Evolutionary conservation across 2,888 invertebrate genomes (phyloP).

Genomic region (Cephalotes varians): DNA sequence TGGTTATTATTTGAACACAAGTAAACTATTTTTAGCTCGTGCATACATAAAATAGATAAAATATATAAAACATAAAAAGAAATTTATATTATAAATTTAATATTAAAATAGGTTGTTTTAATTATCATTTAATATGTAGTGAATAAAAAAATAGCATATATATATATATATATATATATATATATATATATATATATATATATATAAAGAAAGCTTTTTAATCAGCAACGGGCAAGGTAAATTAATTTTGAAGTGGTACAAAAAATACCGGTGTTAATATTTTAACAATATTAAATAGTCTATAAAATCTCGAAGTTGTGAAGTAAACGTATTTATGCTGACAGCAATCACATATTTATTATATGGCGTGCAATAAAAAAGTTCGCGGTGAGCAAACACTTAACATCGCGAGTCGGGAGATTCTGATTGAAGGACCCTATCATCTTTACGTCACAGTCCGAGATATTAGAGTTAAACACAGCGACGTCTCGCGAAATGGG

Average conservation of each 20-base stretch:
- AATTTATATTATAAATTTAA: not conserved
- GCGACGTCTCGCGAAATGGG: conserved; percentile 10
- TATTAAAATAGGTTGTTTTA: not conserved
- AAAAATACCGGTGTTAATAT: conserved; percentile 7
- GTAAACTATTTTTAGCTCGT: not conserved
- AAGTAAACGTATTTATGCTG: not conserved
- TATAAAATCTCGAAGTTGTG: not conserved
- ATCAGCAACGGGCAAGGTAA: not conserved
- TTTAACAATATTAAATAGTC: conserved; percentile 15
- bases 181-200: not conserved
- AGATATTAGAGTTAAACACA: conserved; percentile 20
- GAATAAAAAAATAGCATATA: not conserved
- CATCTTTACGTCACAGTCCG: conserved; percentile 17
- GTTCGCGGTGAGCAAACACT: not conserved
- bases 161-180: no score
- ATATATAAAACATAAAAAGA: no score
- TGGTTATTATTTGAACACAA: not conserved
- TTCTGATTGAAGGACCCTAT: conserved; percentile 31
- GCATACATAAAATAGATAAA: not conserved
- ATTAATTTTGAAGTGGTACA: not conserved
- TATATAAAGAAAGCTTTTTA: not conserved
- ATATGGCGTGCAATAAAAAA: conserved; percentile 6
- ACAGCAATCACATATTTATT: conserved; percentile 16
- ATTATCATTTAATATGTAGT: not conserved
- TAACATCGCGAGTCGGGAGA: conserved; percentile 13